Base-by-base conservation (phyloP, 2,888 invertebrate species). In the Eristalis tenax region DNA sequence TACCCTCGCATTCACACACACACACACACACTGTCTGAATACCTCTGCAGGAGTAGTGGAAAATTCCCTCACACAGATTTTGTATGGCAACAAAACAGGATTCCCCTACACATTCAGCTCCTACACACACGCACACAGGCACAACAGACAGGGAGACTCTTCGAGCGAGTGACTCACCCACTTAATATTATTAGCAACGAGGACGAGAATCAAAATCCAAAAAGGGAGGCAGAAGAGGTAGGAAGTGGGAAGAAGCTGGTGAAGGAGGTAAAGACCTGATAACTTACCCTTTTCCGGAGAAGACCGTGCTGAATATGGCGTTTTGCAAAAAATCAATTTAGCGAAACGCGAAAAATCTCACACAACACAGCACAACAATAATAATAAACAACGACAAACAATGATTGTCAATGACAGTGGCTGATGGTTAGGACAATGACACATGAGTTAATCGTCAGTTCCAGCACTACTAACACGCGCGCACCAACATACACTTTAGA, bases 51-150 rank as follows among this genome's bases (percentile, higher is more conserved):
- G 2, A 18, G 28, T 56, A 28, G 43, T 57, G 68, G 83, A 85
- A 89, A 89, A 89, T 83, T 83, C 88, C 88, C 87, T 77, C 78
- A 88, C 88, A 83, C 74, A 76, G 71, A 84, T 76, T 71, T 56
- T 76, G 43, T 15, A 15, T 5, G n/a, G 6, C 18, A n/a, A n/a
- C n/a, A n/a, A n/a, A n/a, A n/a, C n/a, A 50, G 84, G 84, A 88
- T 88, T 88, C 88, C 74, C 88, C 84, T 88, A 84, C 80, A 81
- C 80, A 66, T 56, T 75, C 69, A 79, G 87, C 88, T 81, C 83
- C 82, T 86, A 83, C 80, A 77, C 82, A 66, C 85, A 66, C 28
- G 43, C 43, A 75, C 66, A 83, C 59, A 59, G 59, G 4, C 59
- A 26, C 26, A 15, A 59, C 59, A 59, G 23, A 59, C 26, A 59